Percentiles rank a stretch among this genome's conserved stretches.
phyloP scores from a whole-genome alignment of 2,888 invertebrate genomes.

The Drosophila melanocephala region DNA sequence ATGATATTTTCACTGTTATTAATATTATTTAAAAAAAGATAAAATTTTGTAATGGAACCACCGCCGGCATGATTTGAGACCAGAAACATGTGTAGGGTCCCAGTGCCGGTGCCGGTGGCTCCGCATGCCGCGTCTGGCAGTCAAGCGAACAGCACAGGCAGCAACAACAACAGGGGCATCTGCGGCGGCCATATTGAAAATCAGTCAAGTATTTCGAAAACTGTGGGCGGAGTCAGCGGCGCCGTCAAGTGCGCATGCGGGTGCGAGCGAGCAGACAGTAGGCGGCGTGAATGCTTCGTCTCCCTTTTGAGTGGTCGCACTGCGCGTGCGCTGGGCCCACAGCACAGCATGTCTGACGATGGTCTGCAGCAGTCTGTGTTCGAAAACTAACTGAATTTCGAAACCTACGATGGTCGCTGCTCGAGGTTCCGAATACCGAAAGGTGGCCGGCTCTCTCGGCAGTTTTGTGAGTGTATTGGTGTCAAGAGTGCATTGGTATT shows the following conservation, averaged over 20 bases:
- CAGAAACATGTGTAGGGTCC: slow-evolving; percentile 32
- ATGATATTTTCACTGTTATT: background rate
- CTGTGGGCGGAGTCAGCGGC: slow-evolving; percentile 82
- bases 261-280: slow-evolving; percentile 61
- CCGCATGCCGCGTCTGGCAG: slow-evolving; percentile 60
- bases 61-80: slow-evolving; percentile 58
- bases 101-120: slow-evolving; percentile 39
- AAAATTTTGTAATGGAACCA: slow-evolving; percentile 15
- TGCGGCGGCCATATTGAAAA: slow-evolving; percentile 84
- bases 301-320: slow-evolving; percentile 26
- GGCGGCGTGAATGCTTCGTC: slow-evolving; percentile 12
- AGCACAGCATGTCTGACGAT: slow-evolving; percentile 17
- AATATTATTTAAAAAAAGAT: background rate
- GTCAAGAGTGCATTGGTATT: slow-evolving; percentile 46
- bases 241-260: slow-evolving; percentile 56
- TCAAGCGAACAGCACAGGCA: slow-evolving; percentile 40
- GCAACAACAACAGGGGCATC: slow-evolving; percentile 33
- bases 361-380: slow-evolving; percentile 50
- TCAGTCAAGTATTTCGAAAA: slow-evolving; percentile 85
- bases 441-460: slow-evolving; percentile 33
- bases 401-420: slow-evolving; percentile 54
- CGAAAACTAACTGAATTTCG: slow-evolving; percentile 72
- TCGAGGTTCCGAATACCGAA: slow-evolving; percentile 25
- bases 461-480: slow-evolving; percentile 55
- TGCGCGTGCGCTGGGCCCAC: slow-evolving; percentile 61